These are phyloP conservation scores for Thereva nobilitata DNA, from an alignment of 2,888 invertebrate genomes.

Conservation along the genomic window DNA sequence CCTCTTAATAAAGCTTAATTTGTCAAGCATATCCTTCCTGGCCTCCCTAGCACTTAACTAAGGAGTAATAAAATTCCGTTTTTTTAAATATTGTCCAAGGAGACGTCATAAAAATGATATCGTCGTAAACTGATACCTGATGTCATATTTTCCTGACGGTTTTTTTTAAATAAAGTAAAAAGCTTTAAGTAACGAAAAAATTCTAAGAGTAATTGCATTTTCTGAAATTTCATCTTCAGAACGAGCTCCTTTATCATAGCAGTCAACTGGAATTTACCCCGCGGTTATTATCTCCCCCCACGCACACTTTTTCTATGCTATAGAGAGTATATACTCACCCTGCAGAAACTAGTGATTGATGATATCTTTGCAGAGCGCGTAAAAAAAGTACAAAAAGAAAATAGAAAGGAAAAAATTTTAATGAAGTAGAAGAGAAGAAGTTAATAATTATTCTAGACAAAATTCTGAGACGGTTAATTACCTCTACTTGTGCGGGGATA, in stretches of 20 bases:
- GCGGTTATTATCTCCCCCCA: constrained; percentile 11
- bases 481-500: background rate
- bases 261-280: constrained; percentile 23
- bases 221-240: constrained; percentile 35
- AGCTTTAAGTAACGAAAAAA: too few species aligned
- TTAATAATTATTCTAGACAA: constrained; percentile 2
- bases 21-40: too few species aligned
- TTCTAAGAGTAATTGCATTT: constrained; percentile 32
- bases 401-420: background rate
- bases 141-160: too few species aligned
- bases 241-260: constrained; percentile 25
- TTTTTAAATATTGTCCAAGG: too few species aligned
- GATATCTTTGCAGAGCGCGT: constrained; percentile 67
- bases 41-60: too few species aligned
- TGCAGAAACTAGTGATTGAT: constrained; percentile 82
- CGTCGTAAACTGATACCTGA: too few species aligned
- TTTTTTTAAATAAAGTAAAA: too few species aligned
- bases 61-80: too few species aligned
- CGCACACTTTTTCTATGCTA: too few species aligned
- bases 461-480: background rate
- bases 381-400: constrained; percentile 1
- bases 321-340: constrained; percentile 63
- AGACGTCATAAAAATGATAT: too few species aligned
- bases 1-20: too few species aligned
- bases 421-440: background rate